These are phyloP conservation scores for Crossaster papposus DNA, from an alignment of 53 echinoderm and acorn worm genomes.

Conservation along the genomic window DNA sequence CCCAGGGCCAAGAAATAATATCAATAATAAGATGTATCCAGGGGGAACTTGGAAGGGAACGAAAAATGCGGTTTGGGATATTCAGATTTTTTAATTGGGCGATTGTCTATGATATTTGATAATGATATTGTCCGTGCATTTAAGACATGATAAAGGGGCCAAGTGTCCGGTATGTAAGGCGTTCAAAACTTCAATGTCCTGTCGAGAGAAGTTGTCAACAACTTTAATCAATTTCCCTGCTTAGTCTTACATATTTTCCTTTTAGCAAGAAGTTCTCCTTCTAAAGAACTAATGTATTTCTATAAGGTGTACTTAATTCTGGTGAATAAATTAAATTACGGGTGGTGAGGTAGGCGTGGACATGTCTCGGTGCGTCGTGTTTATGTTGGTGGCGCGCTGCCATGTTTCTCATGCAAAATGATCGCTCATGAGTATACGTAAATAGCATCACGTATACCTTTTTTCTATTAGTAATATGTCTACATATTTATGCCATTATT, in stretches of 20 bases:
- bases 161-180: too few species aligned
- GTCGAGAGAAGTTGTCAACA: background rate
- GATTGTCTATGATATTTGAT: too few species aligned
- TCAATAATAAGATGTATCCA: constrained; percentile 49
- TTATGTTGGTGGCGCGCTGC: background rate
- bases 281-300: background rate
- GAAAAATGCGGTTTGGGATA: background rate
- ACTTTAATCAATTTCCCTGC: background rate
- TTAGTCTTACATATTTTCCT: background rate
- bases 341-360: background rate
- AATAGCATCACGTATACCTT: too few species aligned
- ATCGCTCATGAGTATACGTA: too few species aligned
- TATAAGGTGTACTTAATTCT: background rate
- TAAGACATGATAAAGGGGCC: too few species aligned
- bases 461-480: too few species aligned
- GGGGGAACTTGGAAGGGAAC: background rate
- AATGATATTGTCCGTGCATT: too few species aligned
- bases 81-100: background rate
- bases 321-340: background rate
- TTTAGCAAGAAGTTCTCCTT: background rate
- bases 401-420: too few species aligned
- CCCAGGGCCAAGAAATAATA: constrained; percentile 8
- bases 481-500: too few species aligned
- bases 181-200: too few species aligned
- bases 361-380: background rate